Evolutionary conservation across 2,888 invertebrate genomes (phyloP), one percentile per base, ranked within the genome.

Genomic region (Melanotus villosus): DNA sequence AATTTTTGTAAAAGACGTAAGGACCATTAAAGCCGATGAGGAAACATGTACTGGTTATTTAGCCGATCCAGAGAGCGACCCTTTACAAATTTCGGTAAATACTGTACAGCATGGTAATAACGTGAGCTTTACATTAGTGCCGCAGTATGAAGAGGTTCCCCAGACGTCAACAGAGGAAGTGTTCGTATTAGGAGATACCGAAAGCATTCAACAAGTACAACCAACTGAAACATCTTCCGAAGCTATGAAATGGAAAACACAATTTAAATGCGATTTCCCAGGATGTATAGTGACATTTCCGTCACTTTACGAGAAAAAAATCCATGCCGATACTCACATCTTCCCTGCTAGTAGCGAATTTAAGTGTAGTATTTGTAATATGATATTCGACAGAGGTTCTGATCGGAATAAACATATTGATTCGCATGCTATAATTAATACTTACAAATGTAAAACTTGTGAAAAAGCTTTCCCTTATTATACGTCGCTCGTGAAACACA

Each of bases 331-430:
- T 18, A 47, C 60, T 12, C 73, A 73, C 60, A 68, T 73, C 32
- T 73, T 69, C 43, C 71, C 64, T 9, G 63, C 65, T 32, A 65
- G 58, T 41, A 52, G 60, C 0, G 68, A 73, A 60, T 73, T 68
- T 47, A 71, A 71, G 23, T 73, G 73, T 34, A 69, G 64, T 36
- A 73, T 73, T 45, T 73, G 73, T 18, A 71, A 69, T 30, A 69
- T 71, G 65, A 12, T 60, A 21, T 73, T 73, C 50, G 62, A 68
- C n/a, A 50, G 38, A 16, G 71, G 71, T 1, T 4, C 41, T 10
- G 73, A 73, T 41, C 30, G 73, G 60, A 73, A 73, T 59, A 73
- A 68, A 41, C 73, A 73, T 41, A 69, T 73, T 9, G 71, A 71
- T 50, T 54, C 73, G 0, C 73, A 73, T 43, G 34, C 71, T 10